These are phyloP conservation scores for Hippocampus abdominalis DNA, from an alignment of 2,113 vertebrate species.

Conservation along the genomic window DNA sequence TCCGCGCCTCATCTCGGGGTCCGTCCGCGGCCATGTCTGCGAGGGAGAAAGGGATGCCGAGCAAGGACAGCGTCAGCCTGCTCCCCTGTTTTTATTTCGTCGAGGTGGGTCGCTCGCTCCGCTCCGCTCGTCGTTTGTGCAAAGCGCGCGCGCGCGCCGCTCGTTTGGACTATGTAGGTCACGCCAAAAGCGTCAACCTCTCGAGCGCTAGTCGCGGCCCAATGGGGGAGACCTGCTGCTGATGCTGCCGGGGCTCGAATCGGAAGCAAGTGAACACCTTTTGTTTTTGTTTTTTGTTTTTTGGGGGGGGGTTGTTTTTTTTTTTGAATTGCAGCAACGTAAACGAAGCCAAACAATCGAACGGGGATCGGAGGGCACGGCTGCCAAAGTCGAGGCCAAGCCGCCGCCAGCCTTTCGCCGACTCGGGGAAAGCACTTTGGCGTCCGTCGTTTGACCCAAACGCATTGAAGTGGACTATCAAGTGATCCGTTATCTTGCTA, in stretches of 20 bases:
- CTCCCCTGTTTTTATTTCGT: conserved; percentile 98
- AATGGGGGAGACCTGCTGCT: neutral
- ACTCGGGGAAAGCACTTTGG: no score
- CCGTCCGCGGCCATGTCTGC: conserved; percentile 80
- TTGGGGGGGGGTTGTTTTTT: no score
- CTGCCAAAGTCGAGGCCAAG: neutral
- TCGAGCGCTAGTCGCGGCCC: no score
- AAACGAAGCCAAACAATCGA: no score
- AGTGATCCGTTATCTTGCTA: no score
- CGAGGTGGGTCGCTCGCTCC: conserved; percentile 84
- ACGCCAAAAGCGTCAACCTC: neutral
- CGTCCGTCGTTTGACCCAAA: no score
- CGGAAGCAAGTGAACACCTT: no score
- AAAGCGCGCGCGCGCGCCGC: neutral
- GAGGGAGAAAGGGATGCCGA: conserved; percentile 80
- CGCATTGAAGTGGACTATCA: no score
- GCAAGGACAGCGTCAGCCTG: conserved; percentile 93
- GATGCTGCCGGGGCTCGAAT: no score
- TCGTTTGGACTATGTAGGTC: conserved; percentile 18
- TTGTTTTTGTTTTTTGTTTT: no score
- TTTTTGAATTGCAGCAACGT: no score
- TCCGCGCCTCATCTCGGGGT: conserved; percentile 14
- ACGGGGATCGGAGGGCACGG: neutral
- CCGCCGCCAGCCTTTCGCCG: no score
- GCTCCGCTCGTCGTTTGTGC: neutral